phyloP scores from a whole-genome alignment of 2,797 vertebrate genomes.

The Hydrolagus colliei region DNA sequence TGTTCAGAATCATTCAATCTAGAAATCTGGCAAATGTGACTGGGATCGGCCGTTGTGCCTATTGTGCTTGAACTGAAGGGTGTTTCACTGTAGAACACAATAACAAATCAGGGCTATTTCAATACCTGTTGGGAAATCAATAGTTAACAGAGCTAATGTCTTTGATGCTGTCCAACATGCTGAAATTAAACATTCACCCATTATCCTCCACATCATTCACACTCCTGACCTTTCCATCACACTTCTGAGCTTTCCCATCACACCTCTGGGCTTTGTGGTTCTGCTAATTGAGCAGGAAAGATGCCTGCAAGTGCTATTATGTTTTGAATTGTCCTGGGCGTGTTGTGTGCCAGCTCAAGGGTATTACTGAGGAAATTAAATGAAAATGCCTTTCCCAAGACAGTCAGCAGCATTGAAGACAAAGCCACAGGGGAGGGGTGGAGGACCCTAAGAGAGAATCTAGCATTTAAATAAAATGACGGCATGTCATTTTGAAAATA shows the following conservation, averaged over 20 bases:
- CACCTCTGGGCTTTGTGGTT: background rate
- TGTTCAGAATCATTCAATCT: too few species aligned
- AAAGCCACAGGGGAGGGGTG: background rate
- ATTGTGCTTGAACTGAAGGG: too few species aligned
- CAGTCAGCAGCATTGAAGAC: background rate
- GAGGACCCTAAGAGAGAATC: too few species aligned
- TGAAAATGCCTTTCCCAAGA: background rate
- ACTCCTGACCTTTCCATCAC: background rate
- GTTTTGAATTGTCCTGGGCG: constrained; percentile 3
- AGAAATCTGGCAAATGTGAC: too few species aligned
- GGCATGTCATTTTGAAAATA: too few species aligned
- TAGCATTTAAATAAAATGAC: too few species aligned
- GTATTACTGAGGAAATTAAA: background rate
- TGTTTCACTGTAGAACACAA: background rate
- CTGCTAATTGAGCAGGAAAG: background rate
- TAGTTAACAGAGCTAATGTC: background rate
- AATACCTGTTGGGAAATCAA: background rate
- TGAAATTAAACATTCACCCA: background rate
- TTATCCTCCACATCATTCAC: background rate
- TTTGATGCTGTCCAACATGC: background rate
- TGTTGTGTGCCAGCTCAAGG: background rate
- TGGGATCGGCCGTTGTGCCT: too few species aligned
- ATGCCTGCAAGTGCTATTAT: background rate
- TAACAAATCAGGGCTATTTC: background rate
- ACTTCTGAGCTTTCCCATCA: background rate